Conservation (phyloP, 2,888 invertebrate genomes). For the Agrochola macilenta region DNA sequence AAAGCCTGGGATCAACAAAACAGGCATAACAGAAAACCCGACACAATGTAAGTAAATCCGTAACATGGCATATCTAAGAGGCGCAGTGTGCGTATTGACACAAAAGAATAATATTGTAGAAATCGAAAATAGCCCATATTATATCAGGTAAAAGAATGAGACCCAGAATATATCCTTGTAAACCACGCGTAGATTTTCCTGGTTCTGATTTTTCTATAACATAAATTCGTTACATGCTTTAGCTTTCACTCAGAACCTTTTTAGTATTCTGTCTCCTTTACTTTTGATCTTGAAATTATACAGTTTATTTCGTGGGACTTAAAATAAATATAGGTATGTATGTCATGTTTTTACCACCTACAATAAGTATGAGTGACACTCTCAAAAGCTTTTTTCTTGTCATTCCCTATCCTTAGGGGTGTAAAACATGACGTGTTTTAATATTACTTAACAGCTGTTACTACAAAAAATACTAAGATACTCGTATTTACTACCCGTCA, state of each 20-base stretch:
- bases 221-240: not conserved
- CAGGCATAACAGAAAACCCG: not conserved
- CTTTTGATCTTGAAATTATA: not conserved
- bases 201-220: not conserved
- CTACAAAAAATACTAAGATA: not conserved
- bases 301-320: not conserved
- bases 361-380: not conserved
- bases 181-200: not conserved
- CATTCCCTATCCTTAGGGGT: not conserved
- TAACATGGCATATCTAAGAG: not conserved
- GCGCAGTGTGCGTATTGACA: not conserved
- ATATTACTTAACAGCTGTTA: not conserved
- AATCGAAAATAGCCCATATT: not conserved
- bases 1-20: too few species aligned
- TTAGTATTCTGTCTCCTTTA: not conserved
- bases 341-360: not conserved
- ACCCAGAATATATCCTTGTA: constrained; percentile 12
- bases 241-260: not conserved
- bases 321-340: not conserved
- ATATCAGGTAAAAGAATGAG: not conserved
- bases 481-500: not conserved
- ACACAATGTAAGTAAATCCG: not conserved
- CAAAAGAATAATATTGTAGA: not conserved
- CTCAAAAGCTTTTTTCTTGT: not conserved
- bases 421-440: not conserved